Evolutionary conservation across 2,113 vertebrate genomes (phyloP).

Genomic region (Poecilia latipinna): DNA sequence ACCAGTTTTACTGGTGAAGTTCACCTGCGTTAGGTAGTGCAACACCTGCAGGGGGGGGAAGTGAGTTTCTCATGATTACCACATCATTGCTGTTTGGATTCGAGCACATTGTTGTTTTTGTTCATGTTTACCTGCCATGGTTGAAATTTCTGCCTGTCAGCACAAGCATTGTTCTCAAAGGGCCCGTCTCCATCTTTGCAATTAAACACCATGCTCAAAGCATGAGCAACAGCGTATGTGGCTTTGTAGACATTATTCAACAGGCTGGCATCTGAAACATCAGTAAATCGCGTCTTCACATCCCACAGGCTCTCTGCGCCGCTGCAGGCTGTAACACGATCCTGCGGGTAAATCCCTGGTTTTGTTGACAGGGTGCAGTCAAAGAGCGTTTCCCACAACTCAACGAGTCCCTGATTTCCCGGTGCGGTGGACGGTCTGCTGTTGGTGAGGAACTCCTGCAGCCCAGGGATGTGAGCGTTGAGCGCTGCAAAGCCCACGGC

Average conservation of each 20-base stretch:
- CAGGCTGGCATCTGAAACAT: conserved; percentile 79
- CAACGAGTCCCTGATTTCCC: conserved; percentile 73
- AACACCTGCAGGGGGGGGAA: conserved; percentile 67
- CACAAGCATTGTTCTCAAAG: conserved; percentile 76
- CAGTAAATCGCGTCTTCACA: conserved; percentile 72
- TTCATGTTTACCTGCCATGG: conserved; percentile 77
- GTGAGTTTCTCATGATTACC: neutral
- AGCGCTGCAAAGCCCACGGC: conserved; percentile 79
- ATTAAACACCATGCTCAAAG: conserved; percentile 69
- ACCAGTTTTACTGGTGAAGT: conserved; percentile 77
- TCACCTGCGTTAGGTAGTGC: conserved; percentile 76
- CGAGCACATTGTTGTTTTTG: neutral
- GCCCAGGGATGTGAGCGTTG: conserved; percentile 76
- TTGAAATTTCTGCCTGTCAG: conserved; percentile 64
- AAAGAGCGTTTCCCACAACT: conserved; percentile 81
- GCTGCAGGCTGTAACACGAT: conserved; percentile 56
- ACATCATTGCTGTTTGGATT: neutral
- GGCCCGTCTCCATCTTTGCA: conserved; percentile 73
- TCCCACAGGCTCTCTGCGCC: conserved; percentile 74
- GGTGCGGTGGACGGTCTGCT: conserved; percentile 67
- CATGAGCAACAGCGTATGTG: conserved; percentile 77
- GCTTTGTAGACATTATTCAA: conserved; percentile 83
- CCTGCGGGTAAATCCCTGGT: conserved; percentile 22
- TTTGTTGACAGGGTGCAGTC: conserved; percentile 61
- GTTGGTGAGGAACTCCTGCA: conserved; percentile 73